Conservation (phyloP, 64 coral and sea anemone genomes). For the Catalaphyllia jardinei region DNA sequence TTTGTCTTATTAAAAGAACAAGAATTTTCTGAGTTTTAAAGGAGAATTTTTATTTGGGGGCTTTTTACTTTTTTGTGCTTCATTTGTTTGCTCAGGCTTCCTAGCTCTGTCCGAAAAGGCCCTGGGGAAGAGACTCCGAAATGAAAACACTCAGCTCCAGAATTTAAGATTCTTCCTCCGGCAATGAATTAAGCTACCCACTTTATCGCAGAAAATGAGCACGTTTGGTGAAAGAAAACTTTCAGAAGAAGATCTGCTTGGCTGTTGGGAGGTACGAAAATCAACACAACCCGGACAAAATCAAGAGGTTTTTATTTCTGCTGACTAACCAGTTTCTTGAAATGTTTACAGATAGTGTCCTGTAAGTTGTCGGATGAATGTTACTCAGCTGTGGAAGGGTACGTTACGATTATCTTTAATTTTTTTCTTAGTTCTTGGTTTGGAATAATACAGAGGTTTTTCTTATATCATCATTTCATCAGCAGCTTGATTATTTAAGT, state of each 20-base stretch:
- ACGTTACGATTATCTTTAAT: not conserved
- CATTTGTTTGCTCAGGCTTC: not conserved
- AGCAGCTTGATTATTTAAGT: too few relatives aligned
- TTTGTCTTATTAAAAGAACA: too few relatives aligned
- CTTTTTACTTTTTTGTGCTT: too few relatives aligned
- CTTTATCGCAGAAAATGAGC: not conserved
- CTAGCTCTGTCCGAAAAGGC: not conserved
- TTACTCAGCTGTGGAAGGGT: constrained; percentile 28
- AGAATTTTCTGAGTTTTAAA: too few relatives aligned
- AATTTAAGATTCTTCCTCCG: not conserved
- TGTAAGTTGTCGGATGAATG: constrained; percentile 11
- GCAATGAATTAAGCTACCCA: not conserved
- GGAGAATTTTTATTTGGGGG: too few relatives aligned
- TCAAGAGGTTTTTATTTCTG: not conserved
- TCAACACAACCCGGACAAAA: not conserved
- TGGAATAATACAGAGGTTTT: not conserved
- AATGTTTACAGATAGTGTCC: constrained; percentile 26
- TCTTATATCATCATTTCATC: too few relatives aligned
- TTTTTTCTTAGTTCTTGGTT: not conserved
- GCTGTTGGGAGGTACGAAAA: constrained; percentile 34
- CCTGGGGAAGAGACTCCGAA: not conserved
- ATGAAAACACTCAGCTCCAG: not conserved
- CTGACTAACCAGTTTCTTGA: not conserved
- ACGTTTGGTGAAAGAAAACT: not conserved
- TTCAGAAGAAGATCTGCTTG: constrained; percentile 32